These are phyloP conservation scores for Semotilus atromaculatus DNA, from an alignment of 2,797 vertebrate species.

Conservation along the genomic window DNA sequence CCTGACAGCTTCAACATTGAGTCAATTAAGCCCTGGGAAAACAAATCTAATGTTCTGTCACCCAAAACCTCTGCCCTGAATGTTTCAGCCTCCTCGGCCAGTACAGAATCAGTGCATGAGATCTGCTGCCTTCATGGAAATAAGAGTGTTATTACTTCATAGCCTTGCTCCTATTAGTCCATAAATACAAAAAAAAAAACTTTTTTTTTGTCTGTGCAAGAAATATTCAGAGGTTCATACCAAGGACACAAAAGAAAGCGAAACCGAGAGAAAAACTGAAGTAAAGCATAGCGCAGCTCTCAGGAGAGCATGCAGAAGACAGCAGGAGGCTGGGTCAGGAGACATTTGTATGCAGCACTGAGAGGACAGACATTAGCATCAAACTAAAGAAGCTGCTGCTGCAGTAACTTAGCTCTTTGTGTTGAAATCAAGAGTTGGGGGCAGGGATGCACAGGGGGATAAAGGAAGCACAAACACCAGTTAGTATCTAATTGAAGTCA, in stretches of 20 bases:
- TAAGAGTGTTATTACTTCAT: constrained; percentile 7
- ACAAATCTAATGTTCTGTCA: constrained; percentile 78
- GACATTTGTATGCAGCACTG: constrained; percentile 81
- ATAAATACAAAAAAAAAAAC: neutral
- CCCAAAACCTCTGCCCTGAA: constrained; percentile 73
- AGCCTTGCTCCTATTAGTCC: neutral
- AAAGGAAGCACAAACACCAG: constrained; percentile 1
- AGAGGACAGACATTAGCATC: constrained; percentile 82
- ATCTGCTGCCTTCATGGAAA: neutral
- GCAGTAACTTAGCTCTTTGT: constrained; percentile 73
- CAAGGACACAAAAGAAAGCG: constrained; percentile 14
- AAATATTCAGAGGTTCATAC: constrained; percentile 5
- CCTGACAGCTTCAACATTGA: constrained; percentile 80
- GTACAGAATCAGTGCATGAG: constrained; percentile 57
- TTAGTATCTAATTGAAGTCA: constrained; percentile 63
- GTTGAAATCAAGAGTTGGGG: constrained; percentile 72
- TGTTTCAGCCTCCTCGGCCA: constrained; percentile 68
- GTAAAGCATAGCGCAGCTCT: constrained; percentile 65
- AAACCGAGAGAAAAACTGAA: constrained; percentile 22
- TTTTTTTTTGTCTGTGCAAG: neutral
- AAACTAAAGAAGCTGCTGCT: constrained; percentile 78
- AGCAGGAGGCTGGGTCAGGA: constrained; percentile 71
- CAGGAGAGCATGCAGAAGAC: constrained; percentile 68
- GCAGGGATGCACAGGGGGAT: constrained; percentile 61
- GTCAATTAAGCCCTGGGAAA: constrained; percentile 78